Evolutionary conservation across 2,888 invertebrate genomes (phyloP).

Genomic region (Apotomis capreana): DNA sequence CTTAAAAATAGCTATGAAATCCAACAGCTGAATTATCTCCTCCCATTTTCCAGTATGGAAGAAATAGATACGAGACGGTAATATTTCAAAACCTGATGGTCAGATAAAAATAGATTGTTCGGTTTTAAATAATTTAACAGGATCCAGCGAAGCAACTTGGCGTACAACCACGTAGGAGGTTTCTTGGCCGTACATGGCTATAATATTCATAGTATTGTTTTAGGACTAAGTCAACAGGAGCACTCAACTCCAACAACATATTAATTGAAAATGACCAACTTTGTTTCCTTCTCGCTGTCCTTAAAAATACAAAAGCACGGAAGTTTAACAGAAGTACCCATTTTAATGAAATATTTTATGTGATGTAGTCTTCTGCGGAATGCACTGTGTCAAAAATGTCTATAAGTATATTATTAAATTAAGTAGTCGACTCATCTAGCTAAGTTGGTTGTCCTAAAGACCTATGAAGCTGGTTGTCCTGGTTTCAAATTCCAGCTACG

Average conservation of each 20-base stretch:
- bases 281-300: conserved; percentile 34
- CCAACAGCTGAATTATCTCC: too few relatives aligned
- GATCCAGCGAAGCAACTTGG: neutral
- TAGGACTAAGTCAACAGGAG: conserved; percentile 64
- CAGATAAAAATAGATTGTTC: conserved; percentile 4
- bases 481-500: too few relatives aligned
- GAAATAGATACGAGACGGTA: neutral
- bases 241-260: conserved; percentile 61
- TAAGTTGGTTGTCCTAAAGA: too few relatives aligned
- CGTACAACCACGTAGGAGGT: conserved; percentile 6
- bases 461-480: too few relatives aligned
- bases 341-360: neutral
- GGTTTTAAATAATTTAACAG: conserved; percentile 1
- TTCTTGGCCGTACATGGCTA: conserved; percentile 45
- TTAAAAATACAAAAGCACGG: conserved; percentile 34
- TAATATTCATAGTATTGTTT: conserved; percentile 66
- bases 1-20: too few relatives aligned
- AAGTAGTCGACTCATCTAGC: too few relatives aligned
- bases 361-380: neutral
- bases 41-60: too few relatives aligned
- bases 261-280: conserved; percentile 66
- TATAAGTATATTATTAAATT: neutral
- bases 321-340: neutral
- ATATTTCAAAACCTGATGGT: neutral
- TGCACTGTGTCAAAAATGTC: neutral